phyloP scores from a whole-genome alignment of 1,140 invertebrate genomes.

The Drosophila grimshawi region DNA sequence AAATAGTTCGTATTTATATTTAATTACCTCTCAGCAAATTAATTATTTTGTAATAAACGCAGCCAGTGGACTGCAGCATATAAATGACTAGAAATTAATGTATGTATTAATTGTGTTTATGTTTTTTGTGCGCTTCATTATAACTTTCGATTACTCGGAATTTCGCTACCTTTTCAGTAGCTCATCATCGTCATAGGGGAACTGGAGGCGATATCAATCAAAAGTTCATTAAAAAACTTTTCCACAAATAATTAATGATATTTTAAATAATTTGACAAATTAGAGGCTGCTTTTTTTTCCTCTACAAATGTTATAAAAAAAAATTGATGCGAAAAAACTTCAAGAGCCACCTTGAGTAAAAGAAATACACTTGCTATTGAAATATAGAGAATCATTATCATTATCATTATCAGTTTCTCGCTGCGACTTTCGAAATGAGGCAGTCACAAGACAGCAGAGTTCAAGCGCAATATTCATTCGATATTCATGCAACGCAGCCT shows the following conservation, averaged over 20 bases:
- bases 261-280: conserved; percentile 33
- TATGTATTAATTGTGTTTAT: no score
- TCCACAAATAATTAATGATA: conserved; percentile 37
- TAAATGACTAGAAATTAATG: no score
- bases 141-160: conserved; percentile 2
- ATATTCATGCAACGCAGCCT: conserved; percentile 69
- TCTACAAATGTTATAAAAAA: conserved; percentile 21
- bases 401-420: conserved; percentile 32
- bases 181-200: conserved; percentile 31
- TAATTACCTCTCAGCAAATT: no score
- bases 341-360: conserved; percentile 7
- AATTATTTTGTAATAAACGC: no score
- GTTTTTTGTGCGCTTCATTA: not conserved
- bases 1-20: no score
- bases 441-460: conserved; percentile 42
- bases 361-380: conserved; percentile 20
- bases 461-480: conserved; percentile 63
- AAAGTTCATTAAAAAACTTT: conserved; percentile 38
- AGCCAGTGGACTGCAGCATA: no score
- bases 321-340: conserved; percentile 4
- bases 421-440: conserved; percentile 69
- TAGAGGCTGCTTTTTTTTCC: conserved; percentile 17
- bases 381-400: conserved; percentile 35
- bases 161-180: conserved; percentile 18
- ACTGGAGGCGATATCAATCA: conserved; percentile 39